These are phyloP conservation scores for Arrhamphus sclerolepis DNA, from an alignment of 2,797 vertebrate species.

Conservation along the genomic window DNA sequence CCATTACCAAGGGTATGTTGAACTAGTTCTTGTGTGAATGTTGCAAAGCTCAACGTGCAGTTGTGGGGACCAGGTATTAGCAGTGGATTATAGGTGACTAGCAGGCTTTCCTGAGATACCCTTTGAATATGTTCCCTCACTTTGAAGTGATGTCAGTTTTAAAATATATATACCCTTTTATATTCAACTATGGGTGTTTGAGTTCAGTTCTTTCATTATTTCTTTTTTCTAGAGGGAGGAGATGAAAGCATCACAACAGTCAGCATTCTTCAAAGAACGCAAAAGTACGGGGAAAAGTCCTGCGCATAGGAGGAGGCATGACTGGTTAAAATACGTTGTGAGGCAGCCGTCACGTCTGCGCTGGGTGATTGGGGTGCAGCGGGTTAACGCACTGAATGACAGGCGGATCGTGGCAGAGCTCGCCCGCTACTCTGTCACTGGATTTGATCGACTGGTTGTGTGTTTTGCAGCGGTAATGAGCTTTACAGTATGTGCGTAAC, in stretches of 20 bases:
- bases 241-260: slow-evolving; percentile 73
- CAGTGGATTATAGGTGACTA: slow-evolving; percentile 80
- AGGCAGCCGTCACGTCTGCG: slow-evolving; percentile 50
- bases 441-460: slow-evolving; percentile 68
- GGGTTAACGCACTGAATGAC: slow-evolving; percentile 57
- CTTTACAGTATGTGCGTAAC: slow-evolving; percentile 72
- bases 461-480: slow-evolving; percentile 69
- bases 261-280: slow-evolving; percentile 66
- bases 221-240: slow-evolving; percentile 40
- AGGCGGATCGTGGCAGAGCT: slow-evolving; percentile 49
- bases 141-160: slow-evolving; percentile 81
- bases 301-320: slow-evolving; percentile 57
- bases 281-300: slow-evolving; percentile 65
- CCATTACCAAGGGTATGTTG: slow-evolving; percentile 7
- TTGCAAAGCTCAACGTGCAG: slow-evolving; percentile 57
- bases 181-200: slow-evolving; percentile 76
- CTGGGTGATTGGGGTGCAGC: slow-evolving; percentile 45
- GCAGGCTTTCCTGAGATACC: slow-evolving; percentile 73
- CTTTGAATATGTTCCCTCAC: slow-evolving; percentile 74
- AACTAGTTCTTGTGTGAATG: slow-evolving; percentile 19
- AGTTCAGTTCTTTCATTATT: slow-evolving; percentile 48
- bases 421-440: slow-evolving; percentile 29
- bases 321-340: slow-evolving; percentile 60
- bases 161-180: slow-evolving; percentile 76
- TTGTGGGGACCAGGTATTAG: slow-evolving; percentile 71